These are phyloP conservation scores for Eumerus sabulonum DNA, from an alignment of 2,888 invertebrate species.

Conservation along the genomic window DNA sequence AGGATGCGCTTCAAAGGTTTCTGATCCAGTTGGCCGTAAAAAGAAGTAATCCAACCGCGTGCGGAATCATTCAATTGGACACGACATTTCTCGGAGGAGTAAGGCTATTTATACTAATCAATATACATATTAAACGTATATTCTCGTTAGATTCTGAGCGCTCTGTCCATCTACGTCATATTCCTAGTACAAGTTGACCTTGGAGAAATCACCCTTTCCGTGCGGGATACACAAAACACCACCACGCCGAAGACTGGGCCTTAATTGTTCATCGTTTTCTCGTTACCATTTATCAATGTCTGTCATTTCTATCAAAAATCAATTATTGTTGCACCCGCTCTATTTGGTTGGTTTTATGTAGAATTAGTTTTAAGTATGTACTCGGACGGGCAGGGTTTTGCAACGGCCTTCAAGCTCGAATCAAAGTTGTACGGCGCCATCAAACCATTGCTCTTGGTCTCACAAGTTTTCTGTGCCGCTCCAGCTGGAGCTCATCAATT, in stretches of 20 bases:
- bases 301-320: constrained; percentile 25
- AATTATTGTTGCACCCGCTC: constrained; percentile 21
- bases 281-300: constrained; percentile 35
- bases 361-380: constrained; percentile 38
- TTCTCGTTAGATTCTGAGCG: constrained; percentile 71
- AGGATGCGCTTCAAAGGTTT: constrained; percentile 73
- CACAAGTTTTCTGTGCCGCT: constrained; percentile 67
- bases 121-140: no score
- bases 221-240: constrained; percentile 20
- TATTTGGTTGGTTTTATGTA: neutral
- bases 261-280: neutral
- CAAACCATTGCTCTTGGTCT: constrained; percentile 58
- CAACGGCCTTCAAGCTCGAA: constrained; percentile 42
- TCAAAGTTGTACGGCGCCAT: constrained; percentile 54
- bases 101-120: no score
- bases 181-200: constrained; percentile 76
- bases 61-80: constrained; percentile 74
- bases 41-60: constrained; percentile 70
- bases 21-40: constrained; percentile 72
- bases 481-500: constrained; percentile 63
- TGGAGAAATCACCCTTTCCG: constrained; percentile 71
- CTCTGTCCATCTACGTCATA: constrained; percentile 73
- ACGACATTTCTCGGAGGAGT: constrained; percentile 74
- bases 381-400: constrained; percentile 16
- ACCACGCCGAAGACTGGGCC: constrained; percentile 7